These are phyloP conservation scores for Phycodurus eques DNA, from an alignment of 2,113 vertebrate genomes.

Conservation along the genomic window DNA sequence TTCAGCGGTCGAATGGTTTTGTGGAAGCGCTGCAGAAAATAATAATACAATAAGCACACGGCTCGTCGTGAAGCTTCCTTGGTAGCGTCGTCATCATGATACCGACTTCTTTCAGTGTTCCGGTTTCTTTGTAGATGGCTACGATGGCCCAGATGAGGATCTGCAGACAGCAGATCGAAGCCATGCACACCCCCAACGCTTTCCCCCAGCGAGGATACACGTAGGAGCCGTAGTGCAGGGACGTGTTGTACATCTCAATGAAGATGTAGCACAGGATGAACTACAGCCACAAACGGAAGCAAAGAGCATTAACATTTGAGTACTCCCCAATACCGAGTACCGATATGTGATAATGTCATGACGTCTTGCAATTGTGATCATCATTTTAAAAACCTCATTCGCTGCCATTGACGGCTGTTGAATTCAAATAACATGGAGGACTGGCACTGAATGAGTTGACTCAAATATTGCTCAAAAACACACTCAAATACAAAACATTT, in stretches of 20 bases:
- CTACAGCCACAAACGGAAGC: constrained; percentile 47
- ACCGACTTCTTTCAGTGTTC: constrained; percentile 78
- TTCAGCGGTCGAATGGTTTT: constrained; percentile 76
- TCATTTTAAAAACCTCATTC: too few species aligned
- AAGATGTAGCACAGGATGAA: constrained; percentile 80
- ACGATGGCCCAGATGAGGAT: constrained; percentile 77
- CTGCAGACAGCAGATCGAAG: constrained; percentile 75
- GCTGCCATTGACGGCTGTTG: too few species aligned
- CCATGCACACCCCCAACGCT: constrained; percentile 78
- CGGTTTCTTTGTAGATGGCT: constrained; percentile 75
- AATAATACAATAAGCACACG: not conserved
- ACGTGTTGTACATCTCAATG: constrained; percentile 76
- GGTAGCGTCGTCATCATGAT: constrained; percentile 8
- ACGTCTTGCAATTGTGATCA: too few species aligned
- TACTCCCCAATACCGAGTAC: too few species aligned
- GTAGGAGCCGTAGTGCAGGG: constrained; percentile 74
- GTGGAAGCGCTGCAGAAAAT: constrained; percentile 69
- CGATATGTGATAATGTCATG: too few species aligned
- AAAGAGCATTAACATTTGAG: not conserved
- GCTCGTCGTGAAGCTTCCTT: not conserved
- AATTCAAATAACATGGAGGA: too few species aligned
- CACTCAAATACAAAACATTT: too few species aligned
- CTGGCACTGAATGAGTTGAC: too few species aligned
- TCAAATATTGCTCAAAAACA: too few species aligned
- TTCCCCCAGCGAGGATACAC: constrained; percentile 76